Conservation (phyloP, 1,140 invertebrate genomes). For the Calliphora vicina region DNA sequence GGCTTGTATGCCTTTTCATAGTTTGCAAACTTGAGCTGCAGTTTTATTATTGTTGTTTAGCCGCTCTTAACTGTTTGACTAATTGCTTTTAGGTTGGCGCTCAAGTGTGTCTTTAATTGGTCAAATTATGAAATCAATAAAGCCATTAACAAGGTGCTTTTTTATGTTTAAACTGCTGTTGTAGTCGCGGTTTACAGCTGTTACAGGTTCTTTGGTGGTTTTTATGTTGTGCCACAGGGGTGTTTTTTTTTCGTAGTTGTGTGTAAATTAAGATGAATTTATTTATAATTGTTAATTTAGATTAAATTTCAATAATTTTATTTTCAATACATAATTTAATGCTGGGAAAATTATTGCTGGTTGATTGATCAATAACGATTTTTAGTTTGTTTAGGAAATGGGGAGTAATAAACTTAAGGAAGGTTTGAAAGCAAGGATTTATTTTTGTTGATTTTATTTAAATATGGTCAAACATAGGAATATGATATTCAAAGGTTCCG, state of each 20-base stretch:
- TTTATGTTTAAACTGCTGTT: too few relatives aligned
- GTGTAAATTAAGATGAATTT: neutral
- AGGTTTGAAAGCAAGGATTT: neutral
- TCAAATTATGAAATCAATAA: conserved; percentile 36
- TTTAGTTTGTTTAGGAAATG: neutral
- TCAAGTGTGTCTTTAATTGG: conserved; percentile 38
- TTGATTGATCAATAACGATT: neutral
- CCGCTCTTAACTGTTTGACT: neutral
- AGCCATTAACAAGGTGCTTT: conserved; percentile 5
- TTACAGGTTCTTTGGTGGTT: neutral
- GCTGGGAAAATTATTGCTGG: neutral
- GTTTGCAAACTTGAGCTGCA: neutral
- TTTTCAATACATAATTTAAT: too few relatives aligned
- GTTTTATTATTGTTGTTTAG: neutral
- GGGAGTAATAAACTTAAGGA: neutral
- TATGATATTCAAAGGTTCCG: too few relatives aligned
- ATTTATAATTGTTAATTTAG: neutral
- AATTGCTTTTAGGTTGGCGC: conserved; percentile 27
- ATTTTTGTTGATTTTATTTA: too few relatives aligned
- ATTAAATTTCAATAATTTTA: neutral
- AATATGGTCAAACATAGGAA: too few relatives aligned
- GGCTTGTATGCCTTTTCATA: neutral
- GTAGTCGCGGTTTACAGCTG: neutral
- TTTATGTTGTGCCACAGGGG: neutral
- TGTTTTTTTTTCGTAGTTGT: neutral